Conservation (phyloP, 2,888 invertebrate genomes). For the Synergus umbraculus region DNA sequence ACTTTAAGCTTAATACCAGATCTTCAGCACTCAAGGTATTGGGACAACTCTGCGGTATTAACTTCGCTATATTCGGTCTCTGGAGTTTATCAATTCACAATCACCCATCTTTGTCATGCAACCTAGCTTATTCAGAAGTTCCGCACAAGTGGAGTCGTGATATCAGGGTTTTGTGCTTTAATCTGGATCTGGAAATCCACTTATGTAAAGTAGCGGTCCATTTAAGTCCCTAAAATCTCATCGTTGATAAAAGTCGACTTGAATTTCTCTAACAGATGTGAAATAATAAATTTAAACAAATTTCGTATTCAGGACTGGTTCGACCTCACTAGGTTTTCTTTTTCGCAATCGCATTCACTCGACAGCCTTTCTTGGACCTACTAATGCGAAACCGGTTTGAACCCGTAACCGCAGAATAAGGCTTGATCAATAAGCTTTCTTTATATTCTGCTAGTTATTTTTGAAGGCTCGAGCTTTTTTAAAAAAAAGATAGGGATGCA, state of each 20-base stretch:
- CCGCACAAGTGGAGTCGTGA: not conserved
- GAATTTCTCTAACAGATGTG: no score
- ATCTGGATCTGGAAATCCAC: constrained; percentile 23
- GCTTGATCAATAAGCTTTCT: not conserved
- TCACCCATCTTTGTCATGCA: constrained; percentile 19
- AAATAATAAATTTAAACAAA: not conserved
- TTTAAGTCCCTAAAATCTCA: not conserved
- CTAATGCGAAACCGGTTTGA: not conserved
- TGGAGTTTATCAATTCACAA: constrained; percentile 26
- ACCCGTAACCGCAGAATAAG: not conserved
- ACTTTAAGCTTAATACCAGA: not conserved
- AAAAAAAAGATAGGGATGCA: no score
- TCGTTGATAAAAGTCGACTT: not conserved
- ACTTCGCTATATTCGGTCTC: not conserved
- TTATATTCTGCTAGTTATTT: not conserved
- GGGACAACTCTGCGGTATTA: not conserved
- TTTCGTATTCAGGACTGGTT: not conserved
- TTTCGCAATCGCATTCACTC: not conserved
- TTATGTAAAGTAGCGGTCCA: constrained; percentile 4
- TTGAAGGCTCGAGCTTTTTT: no score
- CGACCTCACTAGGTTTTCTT: not conserved
- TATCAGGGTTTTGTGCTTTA: not conserved
- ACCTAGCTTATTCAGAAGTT: not conserved
- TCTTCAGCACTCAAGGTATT: not conserved
- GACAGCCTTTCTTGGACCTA: not conserved